Conservation (phyloP, 2,888 invertebrate species). For the Helobdella robusta region DNA sequence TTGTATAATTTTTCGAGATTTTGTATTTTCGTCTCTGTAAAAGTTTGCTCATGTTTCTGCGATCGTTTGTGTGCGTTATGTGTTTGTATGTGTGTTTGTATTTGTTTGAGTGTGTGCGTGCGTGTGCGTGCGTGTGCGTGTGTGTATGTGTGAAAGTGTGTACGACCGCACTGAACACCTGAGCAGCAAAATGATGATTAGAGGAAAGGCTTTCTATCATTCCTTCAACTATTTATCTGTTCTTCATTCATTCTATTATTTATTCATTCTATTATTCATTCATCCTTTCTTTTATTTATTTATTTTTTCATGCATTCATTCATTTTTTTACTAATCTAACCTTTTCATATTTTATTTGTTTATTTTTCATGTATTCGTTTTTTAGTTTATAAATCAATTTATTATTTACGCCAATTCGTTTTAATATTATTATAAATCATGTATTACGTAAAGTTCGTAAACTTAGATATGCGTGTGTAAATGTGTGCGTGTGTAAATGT, state of each 20-base stretch:
- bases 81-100: not conserved
- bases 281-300: conserved; percentile 15
- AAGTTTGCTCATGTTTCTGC: too few relatives aligned
- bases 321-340: too few relatives aligned
- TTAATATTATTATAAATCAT: conserved; percentile 4
- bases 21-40: too few relatives aligned
- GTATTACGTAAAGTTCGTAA: not conserved
- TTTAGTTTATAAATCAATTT: not conserved
- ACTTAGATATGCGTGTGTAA: not conserved
- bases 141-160: not conserved
- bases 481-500: not conserved
- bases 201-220: too few relatives aligned
- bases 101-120: not conserved
- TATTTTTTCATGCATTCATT: too few relatives aligned
- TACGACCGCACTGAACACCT: too few relatives aligned
- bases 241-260: too few relatives aligned
- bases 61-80: not conserved
- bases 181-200: too few relatives aligned
- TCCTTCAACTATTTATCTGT: too few relatives aligned
- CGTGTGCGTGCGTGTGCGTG: not conserved
- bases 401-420: not conserved
- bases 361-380: not conserved
- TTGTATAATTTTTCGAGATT: too few relatives aligned
- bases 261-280: too few relatives aligned
- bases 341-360: not conserved